Conservation (phyloP, 2,113 vertebrate genomes). For the Condylura cristata region DNA sequence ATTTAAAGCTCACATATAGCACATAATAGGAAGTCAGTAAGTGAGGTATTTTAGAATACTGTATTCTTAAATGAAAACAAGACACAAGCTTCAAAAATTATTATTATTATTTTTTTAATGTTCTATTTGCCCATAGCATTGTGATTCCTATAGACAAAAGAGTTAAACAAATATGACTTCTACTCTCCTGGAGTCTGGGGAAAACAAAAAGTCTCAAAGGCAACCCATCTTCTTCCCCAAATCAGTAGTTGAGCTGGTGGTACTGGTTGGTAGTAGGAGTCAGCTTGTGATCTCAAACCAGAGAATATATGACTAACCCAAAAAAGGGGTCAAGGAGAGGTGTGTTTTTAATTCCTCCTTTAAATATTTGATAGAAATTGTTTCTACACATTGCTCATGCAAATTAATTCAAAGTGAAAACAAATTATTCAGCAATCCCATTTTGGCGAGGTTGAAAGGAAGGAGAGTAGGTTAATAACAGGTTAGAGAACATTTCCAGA, state of each 20-base stretch:
- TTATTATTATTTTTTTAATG: slow-evolving; percentile 16
- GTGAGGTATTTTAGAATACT: background rate
- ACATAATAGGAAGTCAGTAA: slow-evolving; percentile 22
- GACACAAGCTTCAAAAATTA: slow-evolving; percentile 28
- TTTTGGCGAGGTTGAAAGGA: background rate
- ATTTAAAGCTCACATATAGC: background rate
- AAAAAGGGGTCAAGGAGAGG: background rate
- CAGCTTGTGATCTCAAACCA: background rate
- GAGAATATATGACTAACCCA: background rate
- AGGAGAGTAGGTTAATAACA: background rate
- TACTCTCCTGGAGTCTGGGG: background rate
- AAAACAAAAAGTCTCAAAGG: background rate
- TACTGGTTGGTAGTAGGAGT: background rate
- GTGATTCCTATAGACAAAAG: background rate
- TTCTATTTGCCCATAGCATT: background rate
- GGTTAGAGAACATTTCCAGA: background rate
- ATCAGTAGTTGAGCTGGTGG: background rate
- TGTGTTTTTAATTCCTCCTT: background rate
- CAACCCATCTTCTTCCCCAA: background rate
- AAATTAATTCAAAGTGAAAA: background rate
- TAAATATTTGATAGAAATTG: slow-evolving; percentile 16
- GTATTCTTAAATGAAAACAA: slow-evolving; percentile 31
- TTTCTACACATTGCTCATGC: background rate
- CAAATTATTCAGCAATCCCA: background rate
- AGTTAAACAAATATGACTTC: background rate